Conservation (phyloP, 2,888 invertebrate species). For the Spodoptera picta region DNA sequence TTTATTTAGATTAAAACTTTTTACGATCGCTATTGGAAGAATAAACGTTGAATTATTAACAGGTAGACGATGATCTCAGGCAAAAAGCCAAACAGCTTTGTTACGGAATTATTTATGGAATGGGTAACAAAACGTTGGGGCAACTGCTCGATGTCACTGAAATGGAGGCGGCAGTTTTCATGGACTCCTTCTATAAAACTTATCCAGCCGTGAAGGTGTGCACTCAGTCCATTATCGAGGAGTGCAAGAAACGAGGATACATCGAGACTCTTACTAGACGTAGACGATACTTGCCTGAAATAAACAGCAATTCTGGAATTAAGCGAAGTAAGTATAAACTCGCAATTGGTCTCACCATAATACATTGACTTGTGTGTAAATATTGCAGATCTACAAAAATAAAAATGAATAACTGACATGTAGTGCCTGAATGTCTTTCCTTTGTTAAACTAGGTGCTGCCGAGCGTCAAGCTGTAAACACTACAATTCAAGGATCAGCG, state of each 20-base stretch:
- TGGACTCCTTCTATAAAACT: constrained; percentile 93
- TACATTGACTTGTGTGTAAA: too few relatives aligned
- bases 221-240: constrained; percentile 84
- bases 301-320: constrained; percentile 89
- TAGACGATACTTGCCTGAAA: constrained; percentile 93
- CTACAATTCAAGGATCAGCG: constrained; percentile 98
- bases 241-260: constrained; percentile 92
- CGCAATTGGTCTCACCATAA: too few relatives aligned
- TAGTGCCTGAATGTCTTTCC: too few relatives aligned
- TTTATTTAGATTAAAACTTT: constrained; percentile 11
- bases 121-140: constrained; percentile 95
- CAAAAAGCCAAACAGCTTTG: constrained; percentile 97
- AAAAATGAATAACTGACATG: too few relatives aligned
- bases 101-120: constrained; percentile 99
- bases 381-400: too few relatives aligned
- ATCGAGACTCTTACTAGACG: constrained; percentile 95
- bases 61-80: constrained; percentile 92
- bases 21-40: constrained; percentile 6
- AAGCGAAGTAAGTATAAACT: constrained; percentile 88
- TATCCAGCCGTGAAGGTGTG: constrained; percentile 92
- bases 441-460: constrained; percentile 90
- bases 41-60: constrained; percentile 32
- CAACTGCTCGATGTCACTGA: constrained; percentile 94
- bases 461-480: constrained; percentile 98
- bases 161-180: constrained; percentile 93